Evolutionary conservation across 1,140 invertebrate genomes (phyloP), one percentile per base, ranked within the genome.

Genomic region (Choristoneura fumiferana): DNA sequence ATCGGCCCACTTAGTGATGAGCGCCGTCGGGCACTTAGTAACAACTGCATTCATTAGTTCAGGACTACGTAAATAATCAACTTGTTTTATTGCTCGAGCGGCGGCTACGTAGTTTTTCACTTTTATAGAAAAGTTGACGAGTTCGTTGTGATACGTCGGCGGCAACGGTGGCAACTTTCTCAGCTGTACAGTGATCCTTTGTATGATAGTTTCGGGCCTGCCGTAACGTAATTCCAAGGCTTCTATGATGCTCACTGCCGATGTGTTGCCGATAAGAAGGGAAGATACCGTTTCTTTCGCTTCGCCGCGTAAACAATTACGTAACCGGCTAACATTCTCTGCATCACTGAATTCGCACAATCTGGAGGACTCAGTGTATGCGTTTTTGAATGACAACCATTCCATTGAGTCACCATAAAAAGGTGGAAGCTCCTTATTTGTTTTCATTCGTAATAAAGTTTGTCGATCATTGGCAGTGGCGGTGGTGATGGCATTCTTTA

Each of bases 61-160:
- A 4, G 52, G 36, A n/a, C 49, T 58, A 14, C 37, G 37, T n/a
- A 62, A 35, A 18, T 57, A 57, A 15, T 57, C 60, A 1, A 6
- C 9, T 17, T 57, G 40, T 5, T 40, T 22, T 9, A 57, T 57
- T 1, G 54, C 29, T 4, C 34, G 8, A 0, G 29, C 29, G 0
- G 60, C 43, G 1, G 54, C 18, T n/a, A n/a, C 5, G 14, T 14
- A 56, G 10, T 62, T 62, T 15, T 53, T 45, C 14, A 62, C 18
- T 40, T 62, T 56, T 9, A 54, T 33, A 6, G 54, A 4, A 35
- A 58, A 49, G 8, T 5, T 14, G 1, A 58, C 56, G 5, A 58
- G n/a, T 1, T 58, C 39, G 12, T 34, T 49, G 15, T 58, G 56
- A 9, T 49, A 49, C 1, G 14, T 8, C 8, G 8, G 22, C 6